Conservation (phyloP, 2,888 invertebrate species). For the Hemistola chrysoprasaria region DNA sequence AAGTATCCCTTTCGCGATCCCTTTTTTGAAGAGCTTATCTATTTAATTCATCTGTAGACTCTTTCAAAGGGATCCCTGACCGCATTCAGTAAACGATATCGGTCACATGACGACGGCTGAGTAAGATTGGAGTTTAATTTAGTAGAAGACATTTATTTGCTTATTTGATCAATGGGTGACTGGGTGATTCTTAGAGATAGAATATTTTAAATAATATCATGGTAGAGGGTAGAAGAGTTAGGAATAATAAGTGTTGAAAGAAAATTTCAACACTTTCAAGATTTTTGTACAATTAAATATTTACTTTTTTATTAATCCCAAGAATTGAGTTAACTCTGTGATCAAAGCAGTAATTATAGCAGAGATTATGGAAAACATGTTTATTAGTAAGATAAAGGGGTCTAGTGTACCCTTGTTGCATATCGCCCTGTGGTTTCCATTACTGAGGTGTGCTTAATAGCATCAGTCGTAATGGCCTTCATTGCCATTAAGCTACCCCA, state of each 20-base stretch:
- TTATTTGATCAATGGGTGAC: conserved; percentile 63
- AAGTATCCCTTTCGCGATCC: conserved; percentile 58
- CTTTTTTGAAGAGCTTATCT: conserved; percentile 71
- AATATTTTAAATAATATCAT: conserved; percentile 35
- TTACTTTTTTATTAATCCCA: background rate
- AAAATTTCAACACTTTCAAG: no score
- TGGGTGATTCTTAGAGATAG: conserved; percentile 53
- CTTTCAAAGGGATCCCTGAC: conserved; percentile 73
- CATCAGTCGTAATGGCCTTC: conserved; percentile 67
- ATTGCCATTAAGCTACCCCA: conserved; percentile 67
- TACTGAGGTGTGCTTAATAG: conserved; percentile 65
- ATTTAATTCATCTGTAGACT: conserved; percentile 79
- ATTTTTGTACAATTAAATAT: background rate
- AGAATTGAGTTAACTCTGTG: background rate
- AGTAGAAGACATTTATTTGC: conserved; percentile 79
- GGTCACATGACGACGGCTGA: conserved; percentile 71
- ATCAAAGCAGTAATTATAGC: conserved; percentile 12
- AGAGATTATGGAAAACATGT: conserved; percentile 20
- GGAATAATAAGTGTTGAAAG: no score
- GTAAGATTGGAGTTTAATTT: conserved; percentile 77
- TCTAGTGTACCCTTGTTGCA: conserved; percentile 48
- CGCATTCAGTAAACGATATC: conserved; percentile 73
- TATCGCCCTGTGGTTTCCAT: conserved; percentile 66
- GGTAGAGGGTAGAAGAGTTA: conserved; percentile 35
- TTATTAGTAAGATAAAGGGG: conserved; percentile 42